Evolutionary conservation across 2,888 invertebrate genomes (phyloP).

Genomic region (Malthinus seriepunctatus): DNA sequence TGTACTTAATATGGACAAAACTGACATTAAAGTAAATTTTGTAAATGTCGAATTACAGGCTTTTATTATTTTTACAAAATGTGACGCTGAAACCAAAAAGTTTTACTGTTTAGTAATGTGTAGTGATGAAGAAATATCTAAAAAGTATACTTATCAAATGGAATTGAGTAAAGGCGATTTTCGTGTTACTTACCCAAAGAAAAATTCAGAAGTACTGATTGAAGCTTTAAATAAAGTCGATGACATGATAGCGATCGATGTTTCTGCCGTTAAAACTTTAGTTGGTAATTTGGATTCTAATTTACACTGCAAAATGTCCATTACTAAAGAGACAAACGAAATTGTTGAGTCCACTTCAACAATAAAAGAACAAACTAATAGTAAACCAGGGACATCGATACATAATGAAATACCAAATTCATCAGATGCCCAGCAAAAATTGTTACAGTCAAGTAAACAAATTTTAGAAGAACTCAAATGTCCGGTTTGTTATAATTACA

Average conservation of each 20-base stretch:
- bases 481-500: conserved; percentile 5
- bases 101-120: conserved; percentile 14
- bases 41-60: conserved; percentile 37
- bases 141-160: conserved; percentile 25
- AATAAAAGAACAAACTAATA: background rate
- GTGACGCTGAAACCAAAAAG: conserved; percentile 26
- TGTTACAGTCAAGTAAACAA: background rate
- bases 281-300: conserved; percentile 9
- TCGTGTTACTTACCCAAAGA: conserved; percentile 15
- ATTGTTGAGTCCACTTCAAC: conserved; percentile 4
- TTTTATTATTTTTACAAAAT: conserved; percentile 39
- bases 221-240: conserved; percentile 14
- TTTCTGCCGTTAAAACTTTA: conserved; percentile 8
- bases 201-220: conserved; percentile 12
- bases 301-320: conserved; percentile 19
- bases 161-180: conserved; percentile 24
- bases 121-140: conserved; percentile 5
- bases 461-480: conserved; percentile 13
- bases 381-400: too few relatives aligned
- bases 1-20: conserved; percentile 4
- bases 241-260: conserved; percentile 22
- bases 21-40: conserved; percentile 32
- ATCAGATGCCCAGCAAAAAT: background rate
- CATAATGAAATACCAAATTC: background rate
- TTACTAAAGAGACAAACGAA: conserved; percentile 20